phyloP scores from a whole-genome alignment of 2,888 invertebrate genomes.

The Trichogramma dendrolimi region DNA sequence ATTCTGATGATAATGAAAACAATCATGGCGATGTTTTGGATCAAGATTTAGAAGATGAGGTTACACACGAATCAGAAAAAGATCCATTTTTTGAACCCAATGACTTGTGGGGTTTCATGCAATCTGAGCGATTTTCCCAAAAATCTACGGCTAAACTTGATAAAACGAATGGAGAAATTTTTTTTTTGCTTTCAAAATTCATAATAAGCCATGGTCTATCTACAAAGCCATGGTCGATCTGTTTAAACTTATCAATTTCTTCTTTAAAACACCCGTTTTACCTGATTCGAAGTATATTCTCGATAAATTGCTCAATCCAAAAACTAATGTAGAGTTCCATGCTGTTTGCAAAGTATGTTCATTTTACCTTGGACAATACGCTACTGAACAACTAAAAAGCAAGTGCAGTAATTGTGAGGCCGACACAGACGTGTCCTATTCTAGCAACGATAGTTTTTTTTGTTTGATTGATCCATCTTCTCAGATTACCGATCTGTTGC shows the following conservation, averaged over 20 bases:
- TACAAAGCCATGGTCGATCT: neutral
- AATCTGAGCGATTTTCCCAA: neutral
- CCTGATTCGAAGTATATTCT: neutral
- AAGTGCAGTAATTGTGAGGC: neutral
- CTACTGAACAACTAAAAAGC: neutral
- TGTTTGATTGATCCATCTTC: neutral
- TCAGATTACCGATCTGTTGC: conserved; percentile 1
- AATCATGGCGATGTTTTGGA: too few species aligned
- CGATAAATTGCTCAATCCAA: conserved; percentile 2
- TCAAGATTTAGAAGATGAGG: too few species aligned
- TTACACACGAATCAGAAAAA: too few species aligned
- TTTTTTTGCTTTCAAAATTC: conserved; percentile 8
- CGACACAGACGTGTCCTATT: neutral
- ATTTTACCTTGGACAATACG: neutral
- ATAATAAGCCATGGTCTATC: conserved; percentile 1
- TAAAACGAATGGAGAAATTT: conserved; percentile 1
- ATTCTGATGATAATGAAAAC: too few species aligned
- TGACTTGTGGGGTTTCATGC: neutral
- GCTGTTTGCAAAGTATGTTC: conserved; percentile 1
- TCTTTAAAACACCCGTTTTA: neutral
- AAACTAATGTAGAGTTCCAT: neutral
- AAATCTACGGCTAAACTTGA: neutral
- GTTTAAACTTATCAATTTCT: conserved; percentile 7
- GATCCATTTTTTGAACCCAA: too few species aligned
- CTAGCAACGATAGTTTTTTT: conserved; percentile 1